Base-by-base conservation (phyloP, 2,797 vertebrate species). In the Poeciliopsis paucimaculata region DNA sequence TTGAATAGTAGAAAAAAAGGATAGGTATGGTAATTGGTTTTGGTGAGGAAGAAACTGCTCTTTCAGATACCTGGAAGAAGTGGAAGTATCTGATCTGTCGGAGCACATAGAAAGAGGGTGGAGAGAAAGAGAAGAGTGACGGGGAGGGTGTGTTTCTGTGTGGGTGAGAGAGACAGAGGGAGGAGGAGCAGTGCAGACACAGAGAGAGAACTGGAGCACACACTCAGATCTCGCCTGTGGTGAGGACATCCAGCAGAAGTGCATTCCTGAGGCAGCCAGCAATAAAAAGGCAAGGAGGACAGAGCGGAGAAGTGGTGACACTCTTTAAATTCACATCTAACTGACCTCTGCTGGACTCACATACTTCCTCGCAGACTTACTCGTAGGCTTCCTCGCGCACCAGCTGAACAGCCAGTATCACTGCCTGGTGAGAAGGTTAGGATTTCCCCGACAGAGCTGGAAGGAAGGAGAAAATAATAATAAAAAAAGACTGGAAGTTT, bases 261-360 rank as follows among this genome's bases (percentile, higher is more conserved):
- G 87, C 94, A 94, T 96, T 96, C 95, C 93, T 89, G 83, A 92
- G 86, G 87, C 89, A 89, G 84, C 84, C 76, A 82, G 90, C 62
- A 39, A 77, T 83, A 57, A 86, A 84, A 82, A 79, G 73, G 39
- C 78, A 77, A 84, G 60, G 45, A 12, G 83, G 80, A 86, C 10
- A 71, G 79, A 75, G 45, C 66, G 73, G 34, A 81, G 79, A 55
- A 88, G 78, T 84, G 62, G 79, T 72, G 62, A 82, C 90, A 90
- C 90, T 87, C 81, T 81, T 85, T 84, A 71, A 85, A 81, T 85
- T 77, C 80, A 78, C 80, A 53, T 84, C 87, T 53, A 82, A 84
- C 43, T 89, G 87, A 93, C 91, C 91, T 90, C 89, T 43, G 74
- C 85, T 71, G 78, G 88, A 88, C 85, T 83, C 20, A 26, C 80